Evolutionary conservation across 1,140 invertebrate species (phyloP), one percentile per base, ranked within the genome.

Genomic region (Belonocnema kinseyi): DNA sequence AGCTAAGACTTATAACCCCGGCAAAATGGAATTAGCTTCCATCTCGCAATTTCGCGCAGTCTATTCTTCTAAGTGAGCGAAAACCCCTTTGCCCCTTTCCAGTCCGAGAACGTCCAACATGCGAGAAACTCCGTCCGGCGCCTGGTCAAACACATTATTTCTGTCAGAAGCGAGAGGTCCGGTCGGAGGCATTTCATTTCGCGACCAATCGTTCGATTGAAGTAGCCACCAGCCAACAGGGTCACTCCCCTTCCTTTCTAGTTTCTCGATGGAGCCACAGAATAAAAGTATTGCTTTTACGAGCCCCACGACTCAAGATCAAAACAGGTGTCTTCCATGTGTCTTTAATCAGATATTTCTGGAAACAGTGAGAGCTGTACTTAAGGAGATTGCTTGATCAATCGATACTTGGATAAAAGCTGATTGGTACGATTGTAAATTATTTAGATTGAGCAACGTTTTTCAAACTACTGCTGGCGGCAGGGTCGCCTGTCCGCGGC

Each of bases 11-110:
- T 85, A 85, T 85, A 86, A 77, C 61, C 66, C 76, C 76, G 80
- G 80, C 82, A 81, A 87, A 88, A 87, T 88, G 86, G 85, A 88
- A 88, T 88, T 88, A 88, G 86, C 85, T 88, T 87, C 86, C 85
- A 83, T 87, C 86, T 86, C 83, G 85, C 87, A 85, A 88, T 88
- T 87, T 84, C 85, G 84, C 77, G 76, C 79, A 84, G 84, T 86
- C 85, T 82, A 87, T 88, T 83, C 81, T 85, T 81, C 84, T 85
- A 86, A 88, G 85, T 88, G 85, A 84, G 79, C 73, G 26, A 71
- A 74, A 56, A 73, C 77, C 72, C 74, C 54, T 73, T 51, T n/a
- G 46, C 14, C 74, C 54, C 75, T 51, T n/a, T 56, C 14, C 40
- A 12, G 16, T 50, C n/a, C 50, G 26, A 16, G 51, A 71, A 71